Base-by-base conservation (phyloP, 2,113 vertebrate genomes). In the Coryphaenoides rupestris region DNA sequence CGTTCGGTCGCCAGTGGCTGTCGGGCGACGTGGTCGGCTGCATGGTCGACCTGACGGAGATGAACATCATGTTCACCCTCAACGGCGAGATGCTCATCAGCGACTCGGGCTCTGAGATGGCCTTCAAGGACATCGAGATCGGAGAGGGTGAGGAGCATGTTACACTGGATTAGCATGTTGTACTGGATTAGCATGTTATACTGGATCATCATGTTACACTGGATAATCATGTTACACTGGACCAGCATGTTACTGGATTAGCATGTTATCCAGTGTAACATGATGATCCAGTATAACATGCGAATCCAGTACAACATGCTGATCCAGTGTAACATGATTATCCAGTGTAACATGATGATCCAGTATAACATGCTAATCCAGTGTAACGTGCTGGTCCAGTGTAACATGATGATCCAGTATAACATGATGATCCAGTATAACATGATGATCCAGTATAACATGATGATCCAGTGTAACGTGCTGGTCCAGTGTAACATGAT, bases 1-100 rank as follows among this genome's bases (percentile, higher is more conserved):
- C 92, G 0, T 96, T 98, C 0, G 95, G 95, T 0, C 93, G 95
- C 1, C 91, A 93, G 56, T 98, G 95, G 95, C 93, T 78, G 81
- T 80, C 94, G 0, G 94, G 95, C 0, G 95, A 98, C 1, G 95
- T 98, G 0, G 95, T 98, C 0, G 95, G 95, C 45, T 98, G 95
- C 71, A 94, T 96, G 93, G 96, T 98, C 1, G 95, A 98, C 79
- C 86, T 98, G 68, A 80, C 58, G 0, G 95, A 98, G 74, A 92
- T 92, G 89, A 94, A 92, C 81, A 95, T 98, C 68, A 94, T 94
- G 92, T 98, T 98, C 80, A 98, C 95, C 0, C 91, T 98, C 60
- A 98, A 98, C 0, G 95, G 95, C 16, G 95, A 98, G 79, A 90
- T 96, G 90, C 75, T 98, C 58, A 98, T 98, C 84, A 94, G 94